phyloP scores from a whole-genome alignment of 2,113 vertebrate species.

The Ammospiza nelsoni region DNA sequence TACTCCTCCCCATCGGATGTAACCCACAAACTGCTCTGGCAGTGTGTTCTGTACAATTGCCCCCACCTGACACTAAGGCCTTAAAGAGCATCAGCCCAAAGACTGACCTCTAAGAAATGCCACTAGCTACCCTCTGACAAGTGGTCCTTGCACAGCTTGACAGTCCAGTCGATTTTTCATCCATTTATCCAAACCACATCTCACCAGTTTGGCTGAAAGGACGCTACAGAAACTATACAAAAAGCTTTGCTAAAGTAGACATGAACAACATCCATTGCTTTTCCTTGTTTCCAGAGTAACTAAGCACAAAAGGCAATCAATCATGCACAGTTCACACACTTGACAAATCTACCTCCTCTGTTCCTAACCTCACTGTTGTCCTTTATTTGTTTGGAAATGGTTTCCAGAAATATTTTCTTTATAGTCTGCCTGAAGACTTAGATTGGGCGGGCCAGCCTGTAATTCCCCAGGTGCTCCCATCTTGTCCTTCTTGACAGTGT shows the following conservation, averaged over 20 bases:
- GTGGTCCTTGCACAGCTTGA: neutral
- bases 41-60: fast-evolving
- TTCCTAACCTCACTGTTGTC: neutral
- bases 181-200: neutral
- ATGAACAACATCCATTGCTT: neutral
- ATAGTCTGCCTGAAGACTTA: neutral
- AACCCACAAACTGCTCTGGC: neutral
- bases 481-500: neutral
- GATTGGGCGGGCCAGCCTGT: neutral
- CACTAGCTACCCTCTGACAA: neutral
- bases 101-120: neutral
- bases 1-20: neutral
- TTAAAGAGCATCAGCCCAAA: neutral
- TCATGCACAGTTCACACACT: neutral
- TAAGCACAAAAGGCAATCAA: neutral
- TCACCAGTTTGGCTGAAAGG: neutral
- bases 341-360: neutral
- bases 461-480: neutral
- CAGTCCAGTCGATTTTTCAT: neutral
- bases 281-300: neutral
- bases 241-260: neutral
- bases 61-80: neutral
- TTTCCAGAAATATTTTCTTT: neutral
- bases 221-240: neutral
- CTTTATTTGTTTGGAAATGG: neutral